Base-by-base conservation (phyloP, 2,113 vertebrate genomes). In the Misgurnus anguillicaudatus region DNA sequence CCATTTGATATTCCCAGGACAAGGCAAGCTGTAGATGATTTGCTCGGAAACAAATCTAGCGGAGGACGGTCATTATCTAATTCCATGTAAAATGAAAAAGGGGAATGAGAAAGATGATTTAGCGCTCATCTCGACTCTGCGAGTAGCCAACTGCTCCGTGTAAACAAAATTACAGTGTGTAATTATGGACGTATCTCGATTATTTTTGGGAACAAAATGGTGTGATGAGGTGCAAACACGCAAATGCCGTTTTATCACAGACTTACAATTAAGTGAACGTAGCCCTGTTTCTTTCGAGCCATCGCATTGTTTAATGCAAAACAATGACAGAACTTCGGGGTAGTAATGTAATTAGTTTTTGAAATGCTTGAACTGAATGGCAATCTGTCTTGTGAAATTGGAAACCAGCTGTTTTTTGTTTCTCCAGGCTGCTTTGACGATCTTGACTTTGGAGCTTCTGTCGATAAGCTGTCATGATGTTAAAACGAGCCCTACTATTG, bases 311-410 rank as follows among this genome's bases (percentile, higher is more conserved):
- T 78, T 80, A 64, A 65, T 81, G 70, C 81, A 78, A 78, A 81
- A 83, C 84, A 83, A 82, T 85, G 81, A 83, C 84, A 85, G 69
- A 77, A 80, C 83, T 75, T 82, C 71, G 69, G 70, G 78, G 81
- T 65, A 80, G 81, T 77, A 85, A 85, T 85, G 78, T 83, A 85
- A 85, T 85, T 85, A 83, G 81, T 69, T 84, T 83, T 75, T 51
- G 78, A 82, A 85, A 82, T 80, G 75, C 78, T 83, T 77, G 62
- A 79, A 67, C 64, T 80, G 78, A 83, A 80, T 78, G 64, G 69
- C 81, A 85, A 85, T 85, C 75, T 85, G 84, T 83, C 81, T 81
- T 75, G 31, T 70, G 75, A 80, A 85, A 83, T 80, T 80, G 65
- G 81, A 76, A 80, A 71, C 78, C 81, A 83, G 78, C 75, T 83